phyloP scores from a whole-genome alignment of 2,888 invertebrate genomes.

The Drosophila nr. perissopoda region DNA sequence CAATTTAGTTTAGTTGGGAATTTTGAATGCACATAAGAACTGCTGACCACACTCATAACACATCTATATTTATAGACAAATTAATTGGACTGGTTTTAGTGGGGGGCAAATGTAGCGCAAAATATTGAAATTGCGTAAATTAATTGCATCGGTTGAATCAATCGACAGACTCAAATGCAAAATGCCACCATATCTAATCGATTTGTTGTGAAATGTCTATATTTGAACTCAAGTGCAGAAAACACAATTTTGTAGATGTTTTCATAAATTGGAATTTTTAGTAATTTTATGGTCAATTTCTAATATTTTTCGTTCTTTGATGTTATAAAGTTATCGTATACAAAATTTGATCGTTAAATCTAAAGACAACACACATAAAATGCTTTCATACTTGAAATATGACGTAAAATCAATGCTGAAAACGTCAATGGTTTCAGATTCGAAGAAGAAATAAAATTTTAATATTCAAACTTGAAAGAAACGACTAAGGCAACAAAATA shows the following conservation, averaged over 20 bases:
- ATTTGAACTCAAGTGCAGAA: neutral
- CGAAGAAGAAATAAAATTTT: neutral
- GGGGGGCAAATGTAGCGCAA: constrained; percentile 8
- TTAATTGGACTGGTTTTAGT: constrained; percentile 35
- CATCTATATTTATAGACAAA: constrained; percentile 62
- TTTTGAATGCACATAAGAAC: constrained; percentile 11
- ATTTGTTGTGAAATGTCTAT: constrained; percentile 20
- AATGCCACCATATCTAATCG: constrained; percentile 9
- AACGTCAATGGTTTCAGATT: neutral
- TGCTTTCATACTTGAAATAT: constrained; percentile 1
- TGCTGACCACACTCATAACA: constrained; percentile 25
- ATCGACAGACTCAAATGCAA: neutral
- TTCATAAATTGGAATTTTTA: neutral
- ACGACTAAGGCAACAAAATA: neutral
- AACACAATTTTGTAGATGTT: neutral
- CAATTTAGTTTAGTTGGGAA: constrained; percentile 41
- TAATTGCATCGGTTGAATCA: constrained; percentile 2
- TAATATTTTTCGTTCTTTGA: constrained; percentile 8
- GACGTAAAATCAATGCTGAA: neutral
- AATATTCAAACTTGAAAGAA: neutral
- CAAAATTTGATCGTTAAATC: neutral
- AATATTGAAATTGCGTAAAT: constrained; percentile 27
- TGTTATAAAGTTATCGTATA: neutral
- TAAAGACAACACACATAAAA: neutral
- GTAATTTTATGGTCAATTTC: neutral